phyloP scores from a whole-genome alignment of 2,888 invertebrate genomes.

The Diplazon laetatorius region DNA sequence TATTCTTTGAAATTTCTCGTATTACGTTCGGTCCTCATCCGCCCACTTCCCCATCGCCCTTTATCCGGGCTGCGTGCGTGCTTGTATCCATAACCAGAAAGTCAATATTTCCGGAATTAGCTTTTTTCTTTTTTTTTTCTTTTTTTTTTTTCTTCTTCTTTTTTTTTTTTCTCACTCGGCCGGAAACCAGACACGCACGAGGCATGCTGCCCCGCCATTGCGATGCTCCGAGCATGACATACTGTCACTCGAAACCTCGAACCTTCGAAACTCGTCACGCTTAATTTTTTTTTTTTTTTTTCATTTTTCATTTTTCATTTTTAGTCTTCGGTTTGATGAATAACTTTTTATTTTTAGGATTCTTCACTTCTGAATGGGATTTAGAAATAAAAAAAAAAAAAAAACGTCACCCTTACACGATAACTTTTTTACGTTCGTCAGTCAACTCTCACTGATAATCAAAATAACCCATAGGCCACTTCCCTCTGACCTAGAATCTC shows the following conservation, averaged over 20 bases:
- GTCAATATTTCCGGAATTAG: slow-evolving; percentile 53
- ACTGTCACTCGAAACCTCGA: slow-evolving; percentile 16
- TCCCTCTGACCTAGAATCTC: no score
- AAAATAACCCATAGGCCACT: no score
- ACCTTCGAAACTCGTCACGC: neutral
- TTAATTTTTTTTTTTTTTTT: neutral
- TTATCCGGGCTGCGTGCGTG: neutral
- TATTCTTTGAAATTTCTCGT: slow-evolving; percentile 56
- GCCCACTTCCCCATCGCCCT: neutral
- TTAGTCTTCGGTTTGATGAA: slow-evolving; percentile 43
- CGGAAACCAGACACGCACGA: slow-evolving; percentile 4
- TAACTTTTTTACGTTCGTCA: no score
- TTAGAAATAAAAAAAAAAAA: no score
- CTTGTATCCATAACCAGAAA: slow-evolving; percentile 9
- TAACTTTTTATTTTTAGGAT: slow-evolving; percentile 22
- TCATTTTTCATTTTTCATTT: slow-evolving; percentile 1
- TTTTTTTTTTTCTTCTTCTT: no score
- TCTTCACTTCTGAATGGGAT: neutral
- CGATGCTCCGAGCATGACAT: neutral
- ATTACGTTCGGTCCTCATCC: slow-evolving; percentile 33
- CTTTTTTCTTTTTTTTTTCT: no score
- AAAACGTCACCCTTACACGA: slow-evolving; percentile 39
- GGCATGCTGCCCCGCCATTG: neutral
- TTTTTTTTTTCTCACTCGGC: slow-evolving; percentile 27
- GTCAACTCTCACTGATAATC: no score